Base-by-base conservation (phyloP, 2,888 invertebrate species). In the Mesochorus sp. region DNA sequence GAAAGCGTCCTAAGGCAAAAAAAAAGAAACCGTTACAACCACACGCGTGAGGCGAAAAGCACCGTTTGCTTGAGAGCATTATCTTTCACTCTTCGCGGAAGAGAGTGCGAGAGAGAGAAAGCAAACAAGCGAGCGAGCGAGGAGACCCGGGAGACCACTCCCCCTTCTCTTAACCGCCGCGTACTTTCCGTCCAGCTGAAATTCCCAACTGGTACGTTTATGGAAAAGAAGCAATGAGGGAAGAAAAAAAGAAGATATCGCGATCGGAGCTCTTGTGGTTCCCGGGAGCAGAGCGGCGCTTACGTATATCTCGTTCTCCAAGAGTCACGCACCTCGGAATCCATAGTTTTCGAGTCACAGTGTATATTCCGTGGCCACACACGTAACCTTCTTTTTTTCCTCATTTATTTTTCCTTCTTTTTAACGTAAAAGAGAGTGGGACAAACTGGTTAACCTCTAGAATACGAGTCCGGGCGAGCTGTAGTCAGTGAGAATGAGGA, bases 401-500 rank as follows among this genome's bases (percentile, higher is more conserved):
- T n/a, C 1, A 24, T 26, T 31, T 47, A 49, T 42, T 44, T 61
- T 66, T 19, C 67, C 31, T 76, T 82, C 85, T n/a, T 59, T 86
- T 85, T 84, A 84, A 79, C 78, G 79, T 78, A 84, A 86, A 87
- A 84, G 85, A 88, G 89, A 89, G 90, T 89, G 90, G 90, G 89
- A 88, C 88, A 89, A 90, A 90, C 90, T 89, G 89, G 90, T 90
- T 90, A 89, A 88, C 89, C 89, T 90, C 88, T 88, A 85, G 84
- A 83, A 81, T 78, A 78, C 84, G 66, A 76, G 80, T 77, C 64
- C 37, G 76, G 34, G 51, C 34, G 70, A 67, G 67, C 61, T 47
- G 53, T 53, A 61, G 73, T 74, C 72, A 57, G 49, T 61, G 55
- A 55, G 64, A 67, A 62, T 49, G 57, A 28, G 49, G 55, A 47